phyloP scores from a whole-genome alignment of 37 sponge, comb jelly and placozoan genomes.

The Theonella swinhoei region DNA sequence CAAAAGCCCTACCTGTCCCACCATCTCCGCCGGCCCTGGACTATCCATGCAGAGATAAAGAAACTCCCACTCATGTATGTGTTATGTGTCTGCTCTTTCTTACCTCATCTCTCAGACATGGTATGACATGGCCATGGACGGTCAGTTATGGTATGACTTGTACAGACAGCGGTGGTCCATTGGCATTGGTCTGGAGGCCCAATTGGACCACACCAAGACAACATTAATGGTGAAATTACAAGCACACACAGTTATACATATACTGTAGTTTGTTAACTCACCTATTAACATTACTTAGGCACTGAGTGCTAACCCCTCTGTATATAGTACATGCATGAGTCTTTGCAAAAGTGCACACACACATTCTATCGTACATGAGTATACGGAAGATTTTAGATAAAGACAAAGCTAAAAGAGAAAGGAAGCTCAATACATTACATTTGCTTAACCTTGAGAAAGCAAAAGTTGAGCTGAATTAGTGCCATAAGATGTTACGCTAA shows the following conservation, averaged over 20 bases:
- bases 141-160: constrained; percentile 27
- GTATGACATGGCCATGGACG: constrained; percentile 39
- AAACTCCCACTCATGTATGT: constrained; percentile 13
- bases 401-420: too few species aligned
- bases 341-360: too few species aligned
- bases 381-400: too few species aligned
- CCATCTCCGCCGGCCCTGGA: too few species aligned
- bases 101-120: neutral
- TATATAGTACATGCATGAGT: too few species aligned
- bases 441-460: too few species aligned
- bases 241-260: neutral
- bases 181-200: neutral
- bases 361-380: too few species aligned
- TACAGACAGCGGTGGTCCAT: constrained; percentile 12
- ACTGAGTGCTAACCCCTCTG: too few species aligned
- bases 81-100: neutral
- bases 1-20: too few species aligned
- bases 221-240: neutral
- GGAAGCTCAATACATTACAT: too few species aligned
- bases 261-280: neutral
- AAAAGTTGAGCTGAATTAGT: too few species aligned
- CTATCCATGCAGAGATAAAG: neutral
- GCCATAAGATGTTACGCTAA: too few species aligned
- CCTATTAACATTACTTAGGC: neutral
- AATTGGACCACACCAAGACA: neutral